phyloP scores from a whole-genome alignment of 2,888 invertebrate species.

The Drosophila niveifrons region DNA sequence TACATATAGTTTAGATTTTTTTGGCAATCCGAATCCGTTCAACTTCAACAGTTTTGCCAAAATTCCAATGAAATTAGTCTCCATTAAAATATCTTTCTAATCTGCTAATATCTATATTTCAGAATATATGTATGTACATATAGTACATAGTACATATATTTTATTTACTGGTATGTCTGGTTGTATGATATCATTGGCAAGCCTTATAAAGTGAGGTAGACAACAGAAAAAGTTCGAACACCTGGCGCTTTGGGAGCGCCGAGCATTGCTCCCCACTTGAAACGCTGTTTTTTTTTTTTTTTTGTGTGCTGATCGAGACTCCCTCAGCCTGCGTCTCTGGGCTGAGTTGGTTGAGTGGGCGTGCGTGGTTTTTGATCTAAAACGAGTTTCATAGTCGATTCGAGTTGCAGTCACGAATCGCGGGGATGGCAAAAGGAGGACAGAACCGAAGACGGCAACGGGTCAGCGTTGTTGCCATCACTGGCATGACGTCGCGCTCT shows the following conservation, averaged over 20 bases:
- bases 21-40: no score
- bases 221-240: conserved; percentile 74
- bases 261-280: conserved; percentile 67
- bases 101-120: neutral
- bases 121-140: neutral
- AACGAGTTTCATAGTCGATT: conserved; percentile 66
- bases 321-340: conserved; percentile 22
- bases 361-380: conserved; percentile 41
- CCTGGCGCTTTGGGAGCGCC: conserved; percentile 56
- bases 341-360: conserved; percentile 36
- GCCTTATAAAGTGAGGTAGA: conserved; percentile 10
- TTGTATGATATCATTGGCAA: conserved; percentile 9
- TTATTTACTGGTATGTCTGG: neutral
- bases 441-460: conserved; percentile 1
- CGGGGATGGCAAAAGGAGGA: conserved; percentile 7
- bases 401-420: conserved; percentile 59
- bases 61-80: no score
- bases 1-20: no score
- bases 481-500: conserved; percentile 22
- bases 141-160: no score
- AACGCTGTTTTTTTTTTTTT: neutral
- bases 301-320: conserved; percentile 2
- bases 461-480: neutral
- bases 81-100: neutral
- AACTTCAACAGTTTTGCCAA: no score